A percentile compares a stretch with the other conserved stretches of the same genome.
These are phyloP conservation scores for Benitochromis conjunctus DNA, from an alignment of 2,113 vertebrate genomes.

Conservation along the genomic window DNA sequence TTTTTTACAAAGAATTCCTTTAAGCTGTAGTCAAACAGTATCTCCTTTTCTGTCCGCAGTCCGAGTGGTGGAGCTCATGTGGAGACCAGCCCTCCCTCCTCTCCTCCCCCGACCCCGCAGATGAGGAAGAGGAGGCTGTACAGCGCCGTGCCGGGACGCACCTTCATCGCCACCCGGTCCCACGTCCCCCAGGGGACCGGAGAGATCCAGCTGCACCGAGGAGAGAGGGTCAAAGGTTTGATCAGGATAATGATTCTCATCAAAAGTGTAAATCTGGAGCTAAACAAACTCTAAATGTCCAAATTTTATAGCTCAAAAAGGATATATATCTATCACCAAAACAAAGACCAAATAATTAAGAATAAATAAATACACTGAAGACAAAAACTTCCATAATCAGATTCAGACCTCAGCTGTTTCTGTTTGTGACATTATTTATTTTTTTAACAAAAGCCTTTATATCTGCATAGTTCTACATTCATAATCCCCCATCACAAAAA, in stretches of 20 bases:
- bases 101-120: constrained; percentile 75
- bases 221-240: constrained; percentile 92
- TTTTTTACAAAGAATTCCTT: not conserved
- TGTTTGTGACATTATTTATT: not conserved
- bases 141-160: constrained; percentile 90
- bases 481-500: not conserved
- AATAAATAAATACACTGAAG: not conserved
- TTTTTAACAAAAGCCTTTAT: not conserved
- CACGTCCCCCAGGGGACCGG: constrained; percentile 86
- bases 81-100: constrained; percentile 75
- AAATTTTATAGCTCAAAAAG: not conserved
- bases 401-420: not conserved
- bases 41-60: constrained; percentile 52
- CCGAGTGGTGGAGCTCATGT: constrained; percentile 74
- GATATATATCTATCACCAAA: not conserved
- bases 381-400: not conserved
- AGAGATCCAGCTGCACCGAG: constrained; percentile 93
- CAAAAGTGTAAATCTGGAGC: not conserved
- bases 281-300: not conserved
- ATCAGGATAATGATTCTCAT: not conserved
- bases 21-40: not conserved
- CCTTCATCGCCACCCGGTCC: constrained; percentile 89
- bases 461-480: not conserved
- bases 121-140: constrained; percentile 90
- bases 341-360: not conserved